Percentiles rank a stretch among this genome's conserved stretches.
These are phyloP conservation scores for Boloria euphrosyne DNA, from an alignment of 2,888 invertebrate genomes.

Conservation along the genomic window DNA sequence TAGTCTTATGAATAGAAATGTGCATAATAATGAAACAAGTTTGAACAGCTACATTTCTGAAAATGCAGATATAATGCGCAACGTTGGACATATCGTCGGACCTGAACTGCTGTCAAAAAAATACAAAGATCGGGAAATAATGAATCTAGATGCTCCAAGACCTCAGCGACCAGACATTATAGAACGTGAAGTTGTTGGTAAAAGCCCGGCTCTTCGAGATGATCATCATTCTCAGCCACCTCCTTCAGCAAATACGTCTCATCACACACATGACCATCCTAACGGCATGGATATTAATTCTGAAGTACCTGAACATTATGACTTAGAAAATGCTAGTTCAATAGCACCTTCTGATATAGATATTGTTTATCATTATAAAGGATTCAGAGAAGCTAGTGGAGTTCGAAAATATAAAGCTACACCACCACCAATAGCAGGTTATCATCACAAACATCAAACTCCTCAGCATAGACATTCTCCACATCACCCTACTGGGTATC, in stretches of 20 bases:
- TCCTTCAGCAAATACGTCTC: conserved; percentile 86
- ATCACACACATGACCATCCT: conserved; percentile 88
- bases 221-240: conserved; percentile 92
- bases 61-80: conserved; percentile 88
- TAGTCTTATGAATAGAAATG: conserved; percentile 85
- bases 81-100: conserved; percentile 89
- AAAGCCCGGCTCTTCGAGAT: conserved; percentile 90
- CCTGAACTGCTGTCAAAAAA: conserved; percentile 94
- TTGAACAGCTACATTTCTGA: conserved; percentile 88
- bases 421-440: conserved; percentile 89
- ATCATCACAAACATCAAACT: conserved; percentile 89
- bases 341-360: conserved; percentile 99
- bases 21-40: conserved; percentile 87
- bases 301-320: conserved; percentile 95
- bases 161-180: conserved; percentile 97
- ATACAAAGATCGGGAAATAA: conserved; percentile 92
- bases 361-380: conserved; percentile 97
- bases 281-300: conserved; percentile 88
- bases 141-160: conserved; percentile 86
- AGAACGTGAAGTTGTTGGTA: conserved; percentile 92
- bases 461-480: conserved; percentile 90
- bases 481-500: conserved; percentile 88
- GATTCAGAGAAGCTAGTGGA: conserved; percentile 92
- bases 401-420: conserved; percentile 94
- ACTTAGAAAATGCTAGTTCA: conserved; percentile 97